Evolutionary conservation across 2,113 vertebrate genomes (phyloP).

Genomic region (Eptesicus fuscus): DNA sequence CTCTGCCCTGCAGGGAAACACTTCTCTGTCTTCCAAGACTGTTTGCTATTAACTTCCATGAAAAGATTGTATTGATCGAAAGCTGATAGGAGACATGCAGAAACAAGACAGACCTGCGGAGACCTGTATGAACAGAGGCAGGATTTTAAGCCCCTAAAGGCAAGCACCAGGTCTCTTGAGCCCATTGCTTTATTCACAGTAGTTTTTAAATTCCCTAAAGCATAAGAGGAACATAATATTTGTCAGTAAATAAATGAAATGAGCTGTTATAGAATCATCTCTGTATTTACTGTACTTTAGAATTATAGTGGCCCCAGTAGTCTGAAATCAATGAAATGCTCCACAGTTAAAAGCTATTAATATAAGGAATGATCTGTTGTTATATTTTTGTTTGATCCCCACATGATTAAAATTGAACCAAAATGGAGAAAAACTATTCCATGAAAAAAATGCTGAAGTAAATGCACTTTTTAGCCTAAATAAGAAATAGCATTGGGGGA

Average conservation of each 20-base stretch:
- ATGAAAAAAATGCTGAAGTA: background rate
- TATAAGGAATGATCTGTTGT: background rate
- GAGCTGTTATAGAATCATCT: background rate
- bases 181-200: background rate
- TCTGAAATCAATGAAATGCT: background rate
- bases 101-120: background rate
- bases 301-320: background rate
- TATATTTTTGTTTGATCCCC: background rate
- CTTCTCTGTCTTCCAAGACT: background rate
- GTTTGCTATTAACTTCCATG: background rate
- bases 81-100: background rate
- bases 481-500: background rate
- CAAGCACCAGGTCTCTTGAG: background rate
- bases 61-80: background rate
- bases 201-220: background rate
- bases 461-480: background rate
- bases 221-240: background rate
- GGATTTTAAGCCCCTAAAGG: background rate
- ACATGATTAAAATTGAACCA: background rate
- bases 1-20: background rate
- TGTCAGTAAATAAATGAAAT: background rate
- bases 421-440: background rate
- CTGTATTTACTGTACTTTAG: background rate
- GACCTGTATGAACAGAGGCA: background rate
- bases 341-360: background rate